A percentile compares a stretch with the other conserved stretches of the same genome.
These are phyloP conservation scores for Noctua comes DNA, from an alignment of 2,888 invertebrate species.

Conservation along the genomic window DNA sequence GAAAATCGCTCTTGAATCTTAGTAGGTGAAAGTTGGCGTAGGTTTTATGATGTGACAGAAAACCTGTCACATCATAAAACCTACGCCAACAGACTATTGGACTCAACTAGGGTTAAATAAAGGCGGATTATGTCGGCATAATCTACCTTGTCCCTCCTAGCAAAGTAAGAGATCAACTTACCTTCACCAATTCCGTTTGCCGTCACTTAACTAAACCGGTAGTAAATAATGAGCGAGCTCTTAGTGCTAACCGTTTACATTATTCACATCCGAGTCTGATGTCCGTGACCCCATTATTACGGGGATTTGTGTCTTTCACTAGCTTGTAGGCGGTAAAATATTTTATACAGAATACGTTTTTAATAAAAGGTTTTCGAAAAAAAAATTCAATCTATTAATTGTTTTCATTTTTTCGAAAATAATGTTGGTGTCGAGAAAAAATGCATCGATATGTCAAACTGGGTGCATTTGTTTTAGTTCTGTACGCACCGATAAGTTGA, in stretches of 20 bases:
- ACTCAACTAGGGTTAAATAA: not conserved
- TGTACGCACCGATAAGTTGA: no score
- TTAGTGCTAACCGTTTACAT: slow-evolving; percentile 71
- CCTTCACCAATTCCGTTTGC: slow-evolving; percentile 41
- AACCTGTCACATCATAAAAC: not conserved
- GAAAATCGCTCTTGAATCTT: not conserved
- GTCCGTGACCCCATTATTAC: slow-evolving; percentile 55
- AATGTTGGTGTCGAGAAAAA: no score
- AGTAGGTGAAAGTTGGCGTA: no score
- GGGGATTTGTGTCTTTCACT: slow-evolving; percentile 15
- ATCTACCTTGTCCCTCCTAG: slow-evolving; percentile 19
- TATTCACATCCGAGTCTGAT: slow-evolving; percentile 66
- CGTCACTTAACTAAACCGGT: slow-evolving; percentile 64
- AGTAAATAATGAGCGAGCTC: slow-evolving; percentile 70
- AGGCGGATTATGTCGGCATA: slow-evolving; percentile 12
- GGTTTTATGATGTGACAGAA: no score
- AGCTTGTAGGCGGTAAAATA: slow-evolving; percentile 17
- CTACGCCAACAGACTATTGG: not conserved
- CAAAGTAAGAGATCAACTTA: slow-evolving; percentile 52
- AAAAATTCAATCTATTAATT: no score
- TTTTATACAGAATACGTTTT: not conserved
- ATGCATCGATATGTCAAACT: no score
- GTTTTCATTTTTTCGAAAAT: no score
- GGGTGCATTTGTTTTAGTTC: no score
- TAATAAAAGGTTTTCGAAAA: not conserved